Evolutionary conservation across 2,888 invertebrate species (phyloP), one percentile per base, ranked within the genome.

Genomic region (Folsomia manolachei): DNA sequence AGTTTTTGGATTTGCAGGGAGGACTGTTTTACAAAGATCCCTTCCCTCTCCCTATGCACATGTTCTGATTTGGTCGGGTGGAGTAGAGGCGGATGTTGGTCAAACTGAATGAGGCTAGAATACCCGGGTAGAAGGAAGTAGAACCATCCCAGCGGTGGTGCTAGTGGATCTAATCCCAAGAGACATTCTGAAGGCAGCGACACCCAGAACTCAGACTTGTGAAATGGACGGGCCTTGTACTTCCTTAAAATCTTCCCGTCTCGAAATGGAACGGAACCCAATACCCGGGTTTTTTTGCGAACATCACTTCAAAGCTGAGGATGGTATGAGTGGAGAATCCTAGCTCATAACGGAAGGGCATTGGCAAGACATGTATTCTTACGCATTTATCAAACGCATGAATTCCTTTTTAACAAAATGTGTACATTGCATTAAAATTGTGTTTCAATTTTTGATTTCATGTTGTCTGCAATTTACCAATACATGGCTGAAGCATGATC

Each of bases 201-300:
- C 77, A 77, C 77, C 77, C 77, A 77, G 77, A 72, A 70, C 73
- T 67, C 56, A 70, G 52, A 73, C 75, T 75, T 77, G 71, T 73
- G 71, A 66, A 51, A 63, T 70, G 66, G 27, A 52, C 23, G 77
- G 77, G 39, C 51, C 61, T 72, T 75, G 77, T 77, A 77, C 72
- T 65, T 23, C 21, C 18, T 18, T 1, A 68, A 75, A 75, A 65
- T 27, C 60, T 39, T 72, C 64, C n/a, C 71, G 23, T 39, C 39
- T 39, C 39, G n/a, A 39, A 4, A 14, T 39, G 19, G 56, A 56
- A 56, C 11, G n/a, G 21, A 56, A 19, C n/a, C n/a, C n/a, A n/a
- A 56, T 18, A 19, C 56, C 56, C 56, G 56, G 56, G 56, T 56
- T 14, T 56, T n/a, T n/a, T n/a, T n/a, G n/a, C n/a, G n/a, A n/a